Percentiles rank a stretch among this genome's conserved stretches.
Evolutionary conservation across 2,888 invertebrate species (phyloP).

Genomic region (Himalopsyche kuldschensis): DNA sequence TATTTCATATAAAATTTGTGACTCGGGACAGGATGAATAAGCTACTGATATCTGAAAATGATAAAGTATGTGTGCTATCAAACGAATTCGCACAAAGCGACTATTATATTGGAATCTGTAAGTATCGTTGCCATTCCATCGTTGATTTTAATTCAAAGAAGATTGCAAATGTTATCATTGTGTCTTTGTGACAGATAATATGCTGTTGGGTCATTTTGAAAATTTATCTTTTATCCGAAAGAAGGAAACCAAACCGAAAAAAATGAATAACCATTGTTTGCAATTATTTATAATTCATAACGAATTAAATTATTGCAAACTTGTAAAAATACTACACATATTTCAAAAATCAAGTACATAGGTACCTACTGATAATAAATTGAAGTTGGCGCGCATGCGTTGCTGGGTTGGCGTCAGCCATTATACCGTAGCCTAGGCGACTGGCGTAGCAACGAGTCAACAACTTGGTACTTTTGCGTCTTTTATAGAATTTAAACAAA

Average conservation of each 20-base stretch:
- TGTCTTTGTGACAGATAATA: too few relatives aligned
- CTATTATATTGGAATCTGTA: neutral
- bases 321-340: too few relatives aligned
- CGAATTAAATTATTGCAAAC: too few relatives aligned
- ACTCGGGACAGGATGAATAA: neutral
- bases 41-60: neutral
- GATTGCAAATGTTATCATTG: too few relatives aligned
- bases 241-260: too few relatives aligned
- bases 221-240: too few relatives aligned
- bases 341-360: too few relatives aligned
- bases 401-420: conserved; percentile 30
- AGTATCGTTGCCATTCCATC: neutral
- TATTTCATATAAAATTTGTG: neutral
- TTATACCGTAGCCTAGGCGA: conserved; percentile 37
- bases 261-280: too few relatives aligned
- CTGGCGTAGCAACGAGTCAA: conserved; percentile 40
- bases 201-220: too few relatives aligned
- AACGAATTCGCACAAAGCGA: neutral
- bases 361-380: neutral
- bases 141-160: too few relatives aligned
- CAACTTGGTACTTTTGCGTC: conserved; percentile 27
- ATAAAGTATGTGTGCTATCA: neutral
- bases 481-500: conserved; percentile 9
- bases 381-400: conserved; percentile 32
- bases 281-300: too few relatives aligned